phyloP scores from a whole-genome alignment of 2,113 vertebrate genomes.

The Leptosomus discolor region DNA sequence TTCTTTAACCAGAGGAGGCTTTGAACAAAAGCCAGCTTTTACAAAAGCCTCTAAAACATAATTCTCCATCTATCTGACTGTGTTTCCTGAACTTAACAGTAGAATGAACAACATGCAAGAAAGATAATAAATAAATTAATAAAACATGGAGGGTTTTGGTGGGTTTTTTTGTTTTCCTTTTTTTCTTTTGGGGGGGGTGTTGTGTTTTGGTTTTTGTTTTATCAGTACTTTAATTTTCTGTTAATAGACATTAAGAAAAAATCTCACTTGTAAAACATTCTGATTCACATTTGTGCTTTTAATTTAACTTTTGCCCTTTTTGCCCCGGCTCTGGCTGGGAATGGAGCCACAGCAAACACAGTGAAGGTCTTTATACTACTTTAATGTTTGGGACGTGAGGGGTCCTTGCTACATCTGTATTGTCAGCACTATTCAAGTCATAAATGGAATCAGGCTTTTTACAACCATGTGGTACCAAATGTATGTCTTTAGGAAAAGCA shows the following conservation, averaged over 20 bases:
- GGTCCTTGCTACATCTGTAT: background rate
- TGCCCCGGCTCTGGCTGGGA: background rate
- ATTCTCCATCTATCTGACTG: background rate
- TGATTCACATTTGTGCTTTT: background rate
- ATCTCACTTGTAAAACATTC: background rate
- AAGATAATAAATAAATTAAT: background rate
- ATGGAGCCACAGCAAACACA: background rate
- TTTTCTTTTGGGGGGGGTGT: no score
- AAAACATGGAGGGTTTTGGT: rapidly evolving
- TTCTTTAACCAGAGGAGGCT: background rate
- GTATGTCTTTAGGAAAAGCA: background rate
- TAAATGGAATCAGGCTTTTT: background rate
- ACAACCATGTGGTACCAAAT: background rate
- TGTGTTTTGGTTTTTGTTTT: background rate
- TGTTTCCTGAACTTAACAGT: background rate
- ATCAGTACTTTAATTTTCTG: background rate
- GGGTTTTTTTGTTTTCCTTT: rapidly evolving
- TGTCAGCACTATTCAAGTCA: background rate
- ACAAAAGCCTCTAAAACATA: background rate
- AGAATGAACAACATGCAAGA: background rate
- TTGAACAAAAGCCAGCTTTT: background rate
- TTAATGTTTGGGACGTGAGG: background rate
- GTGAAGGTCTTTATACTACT: background rate
- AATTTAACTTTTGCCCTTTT: background rate
- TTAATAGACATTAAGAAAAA: background rate